Conservation (phyloP, 2,797 vertebrate genomes). For the Artibeus lituratus region DNA sequence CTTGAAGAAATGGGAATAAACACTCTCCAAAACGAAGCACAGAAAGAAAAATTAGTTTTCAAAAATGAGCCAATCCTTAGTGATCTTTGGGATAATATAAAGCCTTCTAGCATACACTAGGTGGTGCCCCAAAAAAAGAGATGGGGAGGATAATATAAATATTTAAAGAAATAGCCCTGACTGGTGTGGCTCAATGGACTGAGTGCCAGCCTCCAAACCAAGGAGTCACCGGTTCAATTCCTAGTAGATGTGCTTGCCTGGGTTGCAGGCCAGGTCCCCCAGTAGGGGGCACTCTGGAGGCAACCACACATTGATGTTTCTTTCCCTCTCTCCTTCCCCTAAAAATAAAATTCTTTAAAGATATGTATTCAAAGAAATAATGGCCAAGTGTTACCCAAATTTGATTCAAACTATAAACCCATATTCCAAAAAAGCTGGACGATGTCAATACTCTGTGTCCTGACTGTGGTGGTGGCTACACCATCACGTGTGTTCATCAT, state of each 20-base stretch:
- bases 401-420: background rate
- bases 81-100: background rate
- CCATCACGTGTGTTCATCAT: background rate
- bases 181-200: no score
- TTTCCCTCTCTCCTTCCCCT: no score
- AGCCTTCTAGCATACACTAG: background rate
- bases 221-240: no score
- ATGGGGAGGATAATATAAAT: background rate
- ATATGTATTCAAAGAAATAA: background rate
- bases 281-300: no score
- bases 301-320: no score
- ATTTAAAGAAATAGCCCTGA: background rate
- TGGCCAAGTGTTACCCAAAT: background rate
- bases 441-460: background rate
- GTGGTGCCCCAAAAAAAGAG: background rate
- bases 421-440: background rate
- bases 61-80: background rate
- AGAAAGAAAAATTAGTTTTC: background rate
- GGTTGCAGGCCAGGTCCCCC: no score
- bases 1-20: background rate
- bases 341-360: no score
- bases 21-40: background rate
- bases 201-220: no score
- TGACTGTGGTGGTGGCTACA: background rate
- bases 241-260: no score